Conservation (phyloP, 2,113 vertebrate genomes). For the Argyrosomus japonicus region DNA sequence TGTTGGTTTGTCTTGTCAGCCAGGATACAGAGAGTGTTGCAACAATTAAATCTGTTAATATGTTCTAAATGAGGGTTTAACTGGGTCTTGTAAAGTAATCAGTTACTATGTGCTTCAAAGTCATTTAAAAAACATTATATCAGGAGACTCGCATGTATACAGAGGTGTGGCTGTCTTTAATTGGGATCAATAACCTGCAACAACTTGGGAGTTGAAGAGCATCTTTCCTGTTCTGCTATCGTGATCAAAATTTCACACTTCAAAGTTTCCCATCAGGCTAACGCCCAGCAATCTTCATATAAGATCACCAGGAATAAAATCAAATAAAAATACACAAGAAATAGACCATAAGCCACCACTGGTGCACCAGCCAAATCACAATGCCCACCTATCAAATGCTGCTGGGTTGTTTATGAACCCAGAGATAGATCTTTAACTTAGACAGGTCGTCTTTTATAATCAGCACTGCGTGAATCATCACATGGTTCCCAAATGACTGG, state of each 20-base stretch:
- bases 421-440: slow-evolving; percentile 34
- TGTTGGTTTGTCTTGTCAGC: not conserved
- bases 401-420: slow-evolving; percentile 36
- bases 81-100: not conserved
- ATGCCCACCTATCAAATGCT: not conserved
- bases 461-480: slow-evolving; percentile 36
- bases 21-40: not conserved
- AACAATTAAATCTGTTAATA: not conserved
- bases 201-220: not conserved
- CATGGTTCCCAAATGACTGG: slow-evolving; percentile 57
- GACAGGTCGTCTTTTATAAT: slow-evolving; percentile 24
- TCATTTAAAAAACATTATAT: not conserved
- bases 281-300: not conserved
- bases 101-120: not conserved
- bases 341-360: not conserved
- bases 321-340: not conserved
- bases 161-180: not conserved
- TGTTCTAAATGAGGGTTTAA: not conserved
- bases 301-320: not conserved
- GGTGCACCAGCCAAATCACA: not conserved
- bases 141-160: not conserved
- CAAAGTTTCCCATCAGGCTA: too few relatives aligned
- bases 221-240: not conserved
- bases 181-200: not conserved
- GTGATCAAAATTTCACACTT: not conserved